These are phyloP conservation scores for Hypotaenidia philippensis DNA, from an alignment of 2,797 vertebrate species.

Conservation along the genomic window DNA sequence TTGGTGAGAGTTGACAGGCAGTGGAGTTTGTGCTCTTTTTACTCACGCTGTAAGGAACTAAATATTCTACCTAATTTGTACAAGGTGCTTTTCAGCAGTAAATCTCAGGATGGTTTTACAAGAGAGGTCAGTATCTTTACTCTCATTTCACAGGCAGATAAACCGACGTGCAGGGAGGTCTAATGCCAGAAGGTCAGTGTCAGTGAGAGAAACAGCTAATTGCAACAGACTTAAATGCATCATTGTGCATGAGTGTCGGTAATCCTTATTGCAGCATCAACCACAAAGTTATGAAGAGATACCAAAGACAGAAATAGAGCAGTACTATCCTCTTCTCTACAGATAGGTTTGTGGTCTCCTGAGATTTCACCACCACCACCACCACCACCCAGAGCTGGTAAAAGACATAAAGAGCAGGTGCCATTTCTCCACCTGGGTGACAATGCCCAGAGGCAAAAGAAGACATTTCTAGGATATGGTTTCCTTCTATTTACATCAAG, in stretches of 20 bases:
- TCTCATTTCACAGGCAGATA: not conserved
- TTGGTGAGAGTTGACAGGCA: not conserved
- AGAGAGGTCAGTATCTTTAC: not conserved
- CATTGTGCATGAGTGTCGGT: not conserved
- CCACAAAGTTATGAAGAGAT: not conserved
- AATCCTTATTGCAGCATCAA: not conserved
- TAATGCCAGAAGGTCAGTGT: not conserved
- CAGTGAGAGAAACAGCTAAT: not conserved
- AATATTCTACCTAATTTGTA: not conserved
- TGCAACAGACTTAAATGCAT: conserved; percentile 26
- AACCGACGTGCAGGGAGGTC: not conserved
- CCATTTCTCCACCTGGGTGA: not conserved
- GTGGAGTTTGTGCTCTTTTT: not conserved
- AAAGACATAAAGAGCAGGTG: not conserved
- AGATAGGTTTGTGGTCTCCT: not conserved
- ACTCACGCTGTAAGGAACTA: not conserved
- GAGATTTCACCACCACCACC: not conserved
- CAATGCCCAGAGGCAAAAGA: not conserved
- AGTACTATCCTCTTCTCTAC: not conserved
- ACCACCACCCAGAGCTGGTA: not conserved
- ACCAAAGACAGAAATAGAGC: not conserved
- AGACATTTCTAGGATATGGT: not conserved
- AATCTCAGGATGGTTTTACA: conserved; percentile 1
- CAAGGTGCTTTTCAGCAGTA: not conserved
- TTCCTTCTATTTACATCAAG: conserved; percentile 31